These are phyloP conservation scores for Lasioglossum oenotherae DNA, from an alignment of 2,888 invertebrate genomes.

Conservation along the genomic window DNA sequence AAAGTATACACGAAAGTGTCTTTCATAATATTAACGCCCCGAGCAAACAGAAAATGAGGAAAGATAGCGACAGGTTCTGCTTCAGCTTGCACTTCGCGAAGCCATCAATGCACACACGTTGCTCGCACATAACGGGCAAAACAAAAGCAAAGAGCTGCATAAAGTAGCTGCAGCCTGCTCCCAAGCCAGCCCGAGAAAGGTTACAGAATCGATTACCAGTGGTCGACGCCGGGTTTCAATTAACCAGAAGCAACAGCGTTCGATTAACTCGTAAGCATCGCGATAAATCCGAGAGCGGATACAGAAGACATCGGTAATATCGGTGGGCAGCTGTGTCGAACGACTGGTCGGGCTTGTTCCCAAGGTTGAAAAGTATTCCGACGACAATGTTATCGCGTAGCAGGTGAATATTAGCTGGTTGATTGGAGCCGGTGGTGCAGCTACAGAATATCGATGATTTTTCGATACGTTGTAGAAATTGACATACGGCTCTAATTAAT, in stretches of 20 bases:
- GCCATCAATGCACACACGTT: background rate
- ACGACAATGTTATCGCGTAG: background rate
- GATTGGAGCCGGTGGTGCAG: background rate
- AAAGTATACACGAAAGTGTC: too few relatives aligned
- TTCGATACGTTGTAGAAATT: background rate
- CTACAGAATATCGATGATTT: background rate
- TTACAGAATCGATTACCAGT: background rate
- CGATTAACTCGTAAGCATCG: slow-evolving; percentile 2
- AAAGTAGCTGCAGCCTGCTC: background rate
- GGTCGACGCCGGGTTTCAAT: background rate
- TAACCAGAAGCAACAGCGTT: slow-evolving; percentile 2
- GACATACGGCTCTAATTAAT: too few relatives aligned
- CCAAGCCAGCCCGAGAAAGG: background rate
- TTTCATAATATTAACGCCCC: too few relatives aligned
- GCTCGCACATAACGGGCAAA: background rate
- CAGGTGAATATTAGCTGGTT: background rate
- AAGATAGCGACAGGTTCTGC: too few relatives aligned
- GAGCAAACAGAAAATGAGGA: too few relatives aligned
- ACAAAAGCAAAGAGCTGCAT: background rate
- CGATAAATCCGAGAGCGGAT: background rate
- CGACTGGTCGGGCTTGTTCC: background rate
- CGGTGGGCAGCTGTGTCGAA: background rate
- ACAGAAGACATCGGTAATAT: slow-evolving; percentile 4
- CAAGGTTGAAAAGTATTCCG: background rate
- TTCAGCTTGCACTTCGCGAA: too few relatives aligned